Evolutionary conservation across 2,113 vertebrate species (phyloP).

Genomic region (Colossoma macropomum): DNA sequence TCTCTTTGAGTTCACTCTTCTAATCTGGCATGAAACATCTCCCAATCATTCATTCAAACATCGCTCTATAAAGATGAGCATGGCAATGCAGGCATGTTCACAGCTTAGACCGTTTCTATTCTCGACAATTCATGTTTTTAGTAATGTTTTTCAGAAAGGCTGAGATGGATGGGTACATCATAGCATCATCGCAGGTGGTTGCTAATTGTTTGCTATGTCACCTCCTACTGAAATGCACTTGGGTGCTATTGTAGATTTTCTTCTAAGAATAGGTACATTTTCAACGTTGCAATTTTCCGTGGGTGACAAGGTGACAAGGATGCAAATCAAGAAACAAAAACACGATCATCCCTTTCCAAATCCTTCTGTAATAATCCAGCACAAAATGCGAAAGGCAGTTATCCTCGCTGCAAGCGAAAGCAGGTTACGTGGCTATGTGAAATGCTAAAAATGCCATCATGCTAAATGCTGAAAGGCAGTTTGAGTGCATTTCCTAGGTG

Average conservation of each 20-base stretch:
- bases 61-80: neutral
- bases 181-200: neutral
- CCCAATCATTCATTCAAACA: neutral
- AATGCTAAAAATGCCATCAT: too few species aligned
- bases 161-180: too few species aligned
- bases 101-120: neutral
- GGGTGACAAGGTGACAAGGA: neutral
- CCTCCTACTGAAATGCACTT: neutral
- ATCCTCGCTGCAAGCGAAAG: neutral
- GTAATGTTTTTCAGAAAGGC: neutral
- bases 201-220: conserved; percentile 6
- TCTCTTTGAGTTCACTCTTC: neutral
- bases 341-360: neutral
- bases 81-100: neutral
- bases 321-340: neutral
- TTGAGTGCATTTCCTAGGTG: too few species aligned
- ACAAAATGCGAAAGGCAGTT: neutral
- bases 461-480: too few species aligned
- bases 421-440: neutral
- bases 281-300: neutral
- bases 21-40: conserved; percentile 11
- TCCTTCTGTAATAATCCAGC: neutral
- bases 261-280: neutral
- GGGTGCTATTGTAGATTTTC: neutral
- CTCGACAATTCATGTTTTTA: neutral